Evolutionary conservation across 2,888 invertebrate genomes (phyloP), one percentile per base, ranked within the genome.

Genomic region (Agrotis exclamationis): DNA sequence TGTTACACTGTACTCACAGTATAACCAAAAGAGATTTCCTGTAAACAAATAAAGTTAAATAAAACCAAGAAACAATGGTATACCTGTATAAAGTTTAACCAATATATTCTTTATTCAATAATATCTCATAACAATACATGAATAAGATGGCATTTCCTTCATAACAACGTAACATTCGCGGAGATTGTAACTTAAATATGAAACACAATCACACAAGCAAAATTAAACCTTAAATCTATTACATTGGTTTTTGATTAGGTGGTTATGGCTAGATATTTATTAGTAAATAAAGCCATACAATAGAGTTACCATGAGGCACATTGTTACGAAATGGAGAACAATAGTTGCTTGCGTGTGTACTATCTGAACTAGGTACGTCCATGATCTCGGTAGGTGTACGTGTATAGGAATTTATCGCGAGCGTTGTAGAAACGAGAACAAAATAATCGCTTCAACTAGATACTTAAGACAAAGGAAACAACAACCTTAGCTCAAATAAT

Each of bases 301-400:
- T 76, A 63, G 76, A 54, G 70, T 60, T 53, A 33, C 57, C 47
- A 74, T 45, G 64, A 64, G 62, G 77, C 54, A 70, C 62, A 70
- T 63, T 80, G 78, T 78, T 80, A 76, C 81, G 63, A 78, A 76
- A 78, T 63, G n/a, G 70, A 70, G 77, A 78, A 78, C 77, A 78
- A 78, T 80, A 70, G 65, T 70, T 65, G 63, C 75, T 80, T 65
- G 77, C 77, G 76, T 80, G 77, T 78, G 54, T 76, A 63, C 65
- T 70, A 78, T 78, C 77, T 75, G n/a, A 18, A 51, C n/a, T 65
- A 18, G 44, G 53, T 75, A 63, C 48, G 44, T 64, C 50, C 53
- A 65, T 65, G 24, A 78, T 78, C 76, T 63, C 51, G 28, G 64
- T 70, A 50, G 77, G 64, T 65, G 58, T 76, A 76, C 65, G 39